Evolutionary conservation across 1,140 invertebrate genomes (phyloP).

Genomic region (Apis cerana): DNA sequence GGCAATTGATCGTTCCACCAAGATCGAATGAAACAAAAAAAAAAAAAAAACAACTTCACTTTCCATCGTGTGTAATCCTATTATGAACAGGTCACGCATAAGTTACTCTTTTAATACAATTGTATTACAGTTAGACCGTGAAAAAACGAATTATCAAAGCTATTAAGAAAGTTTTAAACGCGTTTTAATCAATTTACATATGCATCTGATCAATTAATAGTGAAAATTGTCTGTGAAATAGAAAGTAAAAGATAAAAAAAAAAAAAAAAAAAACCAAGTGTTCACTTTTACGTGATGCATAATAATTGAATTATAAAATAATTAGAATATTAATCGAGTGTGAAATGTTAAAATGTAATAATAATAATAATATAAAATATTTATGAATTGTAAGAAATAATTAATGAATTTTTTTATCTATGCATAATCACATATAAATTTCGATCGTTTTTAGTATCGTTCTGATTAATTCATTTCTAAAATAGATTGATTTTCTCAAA

Average conservation of each 20-base stretch:
- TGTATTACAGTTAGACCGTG: neutral
- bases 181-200: neutral
- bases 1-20: neutral
- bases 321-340: neutral
- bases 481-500: neutral
- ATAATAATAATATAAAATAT: no score
- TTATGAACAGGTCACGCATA: neutral
- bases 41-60: neutral
- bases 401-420: no score
- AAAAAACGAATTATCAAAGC: neutral
- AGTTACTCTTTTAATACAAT: neutral
- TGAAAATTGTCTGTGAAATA: constrained; percentile 44
- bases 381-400: no score
- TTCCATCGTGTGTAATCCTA: neutral
- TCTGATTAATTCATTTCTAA: neutral
- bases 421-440: no score
- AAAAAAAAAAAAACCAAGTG: constrained; percentile 13
- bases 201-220: neutral
- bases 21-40: neutral
- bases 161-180: neutral
- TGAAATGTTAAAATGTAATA: no score
- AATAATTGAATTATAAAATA: neutral
- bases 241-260: constrained; percentile 38
- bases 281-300: no score
- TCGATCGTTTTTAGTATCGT: neutral